phyloP scores from a whole-genome alignment of 2,113 vertebrate genomes.

The Zosterops pallidus region DNA sequence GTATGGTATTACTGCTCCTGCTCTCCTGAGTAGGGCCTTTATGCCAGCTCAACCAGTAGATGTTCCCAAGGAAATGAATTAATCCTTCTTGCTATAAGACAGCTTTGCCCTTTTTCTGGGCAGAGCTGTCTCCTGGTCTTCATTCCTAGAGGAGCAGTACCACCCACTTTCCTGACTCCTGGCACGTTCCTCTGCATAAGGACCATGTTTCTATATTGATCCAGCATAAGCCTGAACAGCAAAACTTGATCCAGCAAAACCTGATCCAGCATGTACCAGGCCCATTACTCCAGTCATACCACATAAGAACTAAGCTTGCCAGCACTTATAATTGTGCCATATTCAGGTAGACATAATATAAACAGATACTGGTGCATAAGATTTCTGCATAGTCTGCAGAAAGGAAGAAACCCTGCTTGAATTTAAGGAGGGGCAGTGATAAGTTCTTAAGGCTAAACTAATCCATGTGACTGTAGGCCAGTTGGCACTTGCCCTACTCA shows the following conservation, averaged over 20 bases:
- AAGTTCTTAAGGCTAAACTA: constrained; percentile 40
- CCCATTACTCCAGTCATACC: not conserved
- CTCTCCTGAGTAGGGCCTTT: not conserved
- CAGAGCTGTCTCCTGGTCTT: not conserved
- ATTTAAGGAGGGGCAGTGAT: constrained; percentile 49
- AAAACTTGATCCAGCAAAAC: not conserved
- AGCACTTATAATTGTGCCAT: not conserved
- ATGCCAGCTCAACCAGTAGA: not conserved
- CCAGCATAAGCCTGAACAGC: not conserved
- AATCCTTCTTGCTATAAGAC: not conserved
- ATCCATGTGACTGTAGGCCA: not conserved
- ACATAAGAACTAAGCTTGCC: not conserved
- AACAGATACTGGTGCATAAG: not conserved
- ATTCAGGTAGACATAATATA: not conserved
- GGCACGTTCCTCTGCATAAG: not conserved
- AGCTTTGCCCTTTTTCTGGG: not conserved
- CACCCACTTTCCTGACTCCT: not conserved
- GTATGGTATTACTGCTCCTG: not conserved
- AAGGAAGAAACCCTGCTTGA: constrained; percentile 32
- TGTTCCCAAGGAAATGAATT: not conserved
- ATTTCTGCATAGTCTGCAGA: constrained; percentile 13
- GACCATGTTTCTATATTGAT: not conserved
- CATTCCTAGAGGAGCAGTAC: not conserved
- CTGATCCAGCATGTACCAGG: not conserved
- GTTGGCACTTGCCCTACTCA: not conserved